Percentiles rank a stretch among this genome's conserved stretches.
phyloP scores from a whole-genome alignment of 2,797 vertebrate species.

The Buceros bicornis region DNA sequence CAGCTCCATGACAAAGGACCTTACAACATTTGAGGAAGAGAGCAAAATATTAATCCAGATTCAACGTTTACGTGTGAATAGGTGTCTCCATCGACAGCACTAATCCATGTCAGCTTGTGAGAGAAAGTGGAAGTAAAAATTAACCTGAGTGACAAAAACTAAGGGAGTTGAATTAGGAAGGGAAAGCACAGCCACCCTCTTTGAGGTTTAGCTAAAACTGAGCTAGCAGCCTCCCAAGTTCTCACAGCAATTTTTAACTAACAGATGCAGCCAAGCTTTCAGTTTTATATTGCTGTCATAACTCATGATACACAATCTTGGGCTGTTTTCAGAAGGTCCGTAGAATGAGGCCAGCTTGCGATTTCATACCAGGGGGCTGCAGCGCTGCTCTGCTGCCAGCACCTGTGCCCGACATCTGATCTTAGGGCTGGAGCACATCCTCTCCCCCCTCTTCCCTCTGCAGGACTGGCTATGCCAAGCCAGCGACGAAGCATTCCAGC shows the following conservation, averaged over 20 bases:
- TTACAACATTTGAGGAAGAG: background rate
- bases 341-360: slow-evolving; percentile 37
- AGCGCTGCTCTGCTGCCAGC: slow-evolving; percentile 35
- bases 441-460: slow-evolving; percentile 49
- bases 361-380: slow-evolving; percentile 54
- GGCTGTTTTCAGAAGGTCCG: slow-evolving; percentile 48
- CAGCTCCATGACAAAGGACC: background rate
- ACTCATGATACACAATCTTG: slow-evolving; percentile 75
- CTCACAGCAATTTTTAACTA: slow-evolving; percentile 65
- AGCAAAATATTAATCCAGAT: background rate
- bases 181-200: background rate
- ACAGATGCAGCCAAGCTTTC: slow-evolving; percentile 69
- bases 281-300: slow-evolving; percentile 66
- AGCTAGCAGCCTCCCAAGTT: background rate
- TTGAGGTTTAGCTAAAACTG: background rate
- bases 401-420: slow-evolving; percentile 78
- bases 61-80: background rate
- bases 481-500: slow-evolving; percentile 70
- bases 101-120: background rate
- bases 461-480: slow-evolving; percentile 11
- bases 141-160: background rate
- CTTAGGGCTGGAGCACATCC: slow-evolving; percentile 65
- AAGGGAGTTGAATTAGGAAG: background rate
- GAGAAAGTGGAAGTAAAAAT: slow-evolving; percentile 1
- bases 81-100: fast-evolving